Evolutionary conservation across 1,140 invertebrate species (phyloP), one percentile per base, ranked within the genome.

Genomic region (Solenopsis invicta): DNA sequence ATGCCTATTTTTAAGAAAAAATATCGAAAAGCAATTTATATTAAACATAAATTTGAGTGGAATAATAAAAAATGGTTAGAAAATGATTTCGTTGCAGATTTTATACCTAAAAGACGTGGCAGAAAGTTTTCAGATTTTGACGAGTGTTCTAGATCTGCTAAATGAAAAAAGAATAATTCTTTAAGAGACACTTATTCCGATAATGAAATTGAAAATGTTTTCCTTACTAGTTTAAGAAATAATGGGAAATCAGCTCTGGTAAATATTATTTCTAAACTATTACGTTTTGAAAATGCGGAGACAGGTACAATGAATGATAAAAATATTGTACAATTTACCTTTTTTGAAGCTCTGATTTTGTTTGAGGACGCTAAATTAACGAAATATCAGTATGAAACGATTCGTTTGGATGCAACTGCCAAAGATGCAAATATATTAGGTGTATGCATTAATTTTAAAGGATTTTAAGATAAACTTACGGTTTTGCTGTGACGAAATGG

Each of bases 321-420:
- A 8, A 37, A 66, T 34, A 66, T 64, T 13, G 5, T 29, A 64
- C 62, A 64, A 66, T 66, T 66, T 66, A 18, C 29, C 37, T 16
- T 37, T 66, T 37, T 9, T 64, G 62, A 66, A 66, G 62, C 13
- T 66, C 16, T 66, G 13, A 66, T 34, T 66, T 66, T 66, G 34
- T 66, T 66, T 66, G 34, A 66, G 4, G 16, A 37, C 24, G 12
- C 62, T 66, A 66, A 66, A 66, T 66, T 66, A 66, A 66, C 62
- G 18, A 66, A 66, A 66, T 37, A 18, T 66, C 34, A 66, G 2
- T 66, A 66, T 6, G 4, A 66, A 66, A n/a, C 16, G 8, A 66
- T 37, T 37, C 29, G 34, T 37, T 66, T n/a, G 13, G 13, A 66
- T 66, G 29, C 34, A 37, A 66, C 37, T 34, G 34, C 29, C 5